These are phyloP conservation scores for Daktulosphaira vitifoliae DNA, from an alignment of 1,140 invertebrate genomes.

Conservation along the genomic window DNA sequence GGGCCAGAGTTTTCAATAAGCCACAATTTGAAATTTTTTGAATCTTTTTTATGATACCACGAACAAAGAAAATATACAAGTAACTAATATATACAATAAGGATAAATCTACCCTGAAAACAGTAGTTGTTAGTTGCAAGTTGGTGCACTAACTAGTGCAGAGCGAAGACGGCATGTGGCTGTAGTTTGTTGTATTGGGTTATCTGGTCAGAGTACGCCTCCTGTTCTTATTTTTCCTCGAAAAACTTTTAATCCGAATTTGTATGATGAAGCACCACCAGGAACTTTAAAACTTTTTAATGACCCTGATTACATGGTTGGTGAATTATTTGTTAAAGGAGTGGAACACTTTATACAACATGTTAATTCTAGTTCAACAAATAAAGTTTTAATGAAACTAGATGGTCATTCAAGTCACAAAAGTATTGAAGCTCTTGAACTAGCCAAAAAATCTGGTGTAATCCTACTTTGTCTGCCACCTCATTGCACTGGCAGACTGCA, in stretches of 20 bases:
- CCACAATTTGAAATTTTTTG: constrained; percentile 6
- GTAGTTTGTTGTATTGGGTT: constrained; percentile 42
- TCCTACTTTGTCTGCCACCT: constrained; percentile 37
- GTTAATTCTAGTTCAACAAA: constrained; percentile 30
- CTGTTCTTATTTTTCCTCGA: constrained; percentile 35
- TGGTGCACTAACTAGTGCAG: constrained; percentile 41
- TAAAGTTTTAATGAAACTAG: constrained; percentile 33
- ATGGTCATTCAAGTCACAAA: constrained; percentile 36
- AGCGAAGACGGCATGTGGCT: constrained; percentile 40
- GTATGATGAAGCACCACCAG: constrained; percentile 38
- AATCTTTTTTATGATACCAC: not conserved
- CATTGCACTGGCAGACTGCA: constrained; percentile 43
- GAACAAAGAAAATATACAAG: constrained; percentile 36
- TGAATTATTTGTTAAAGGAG: constrained; percentile 39
- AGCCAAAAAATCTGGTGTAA: constrained; percentile 16
- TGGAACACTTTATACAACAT: constrained; percentile 35
- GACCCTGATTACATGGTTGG: constrained; percentile 39
- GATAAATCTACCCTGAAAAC: constrained; percentile 42
- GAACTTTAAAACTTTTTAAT: constrained; percentile 36
- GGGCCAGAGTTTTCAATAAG: constrained; percentile 5
- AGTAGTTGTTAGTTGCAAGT: no score
- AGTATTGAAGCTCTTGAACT: constrained; percentile 33
- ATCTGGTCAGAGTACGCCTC: constrained; percentile 40
- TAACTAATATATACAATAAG: constrained; percentile 40
- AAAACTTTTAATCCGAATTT: constrained; percentile 37